These are phyloP conservation scores for Thalassarche chlororhynchos DNA, from an alignment of 2,113 vertebrate species.

Conservation along the genomic window DNA sequence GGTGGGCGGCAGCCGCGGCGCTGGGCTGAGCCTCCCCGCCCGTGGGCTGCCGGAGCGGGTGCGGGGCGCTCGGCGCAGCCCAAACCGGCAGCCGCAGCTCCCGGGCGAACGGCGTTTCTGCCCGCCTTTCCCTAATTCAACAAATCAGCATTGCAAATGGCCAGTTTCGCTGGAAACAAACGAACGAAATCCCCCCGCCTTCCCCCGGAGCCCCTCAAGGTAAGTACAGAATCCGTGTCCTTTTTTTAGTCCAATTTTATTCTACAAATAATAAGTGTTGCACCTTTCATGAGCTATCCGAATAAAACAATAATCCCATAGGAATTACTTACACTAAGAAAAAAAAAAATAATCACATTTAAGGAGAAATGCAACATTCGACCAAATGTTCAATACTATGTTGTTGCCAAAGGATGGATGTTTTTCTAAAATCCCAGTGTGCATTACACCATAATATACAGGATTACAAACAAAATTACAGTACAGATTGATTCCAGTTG, in stretches of 20 bases:
- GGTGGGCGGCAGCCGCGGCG: background rate
- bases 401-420: slow-evolving; percentile 77
- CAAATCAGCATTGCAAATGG: background rate
- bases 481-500: slow-evolving; percentile 82
- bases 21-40: background rate
- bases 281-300: slow-evolving; percentile 73
- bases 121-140: background rate
- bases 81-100: background rate
- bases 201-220: background rate
- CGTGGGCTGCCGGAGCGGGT: background rate
- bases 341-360: slow-evolving; percentile 61
- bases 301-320: slow-evolving; percentile 76
- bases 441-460: slow-evolving; percentile 87
- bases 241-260: slow-evolving; percentile 69
- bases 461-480: slow-evolving; percentile 87
- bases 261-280: slow-evolving; percentile 75
- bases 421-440: slow-evolving; percentile 80
- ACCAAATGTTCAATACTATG: slow-evolving; percentile 80
- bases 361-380: slow-evolving; percentile 78
- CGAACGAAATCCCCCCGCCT: background rate
- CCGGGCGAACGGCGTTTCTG: background rate
- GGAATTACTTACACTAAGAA: slow-evolving; percentile 73
- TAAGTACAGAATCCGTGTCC: background rate
- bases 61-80: background rate
- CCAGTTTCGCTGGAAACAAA: background rate